Evolutionary conservation across 2,888 invertebrate species (phyloP), one percentile per base, ranked within the genome.

Genomic region (Spodoptera picta): DNA sequence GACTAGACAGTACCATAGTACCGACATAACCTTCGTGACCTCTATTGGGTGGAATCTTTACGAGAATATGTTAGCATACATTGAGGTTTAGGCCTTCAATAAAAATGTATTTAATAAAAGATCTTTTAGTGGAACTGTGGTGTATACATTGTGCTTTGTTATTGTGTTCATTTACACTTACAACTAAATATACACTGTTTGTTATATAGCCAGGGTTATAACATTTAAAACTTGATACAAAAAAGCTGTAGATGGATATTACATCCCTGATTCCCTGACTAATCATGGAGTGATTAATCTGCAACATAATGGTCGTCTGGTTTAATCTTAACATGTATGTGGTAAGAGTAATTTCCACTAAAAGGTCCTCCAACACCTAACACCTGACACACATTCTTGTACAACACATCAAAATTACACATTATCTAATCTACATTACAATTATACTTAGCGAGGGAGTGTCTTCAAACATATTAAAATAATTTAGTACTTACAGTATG

Each of bases 1-100:
- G 93, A 94, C 94, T 94, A 94, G 94, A 94, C 93, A 91, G 92
- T 93, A 92, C 92, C 89, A 85, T 86, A 89, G 92, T 90, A 90
- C 90, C 90, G 91, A 87, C 90, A 83, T 87, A 82, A 88, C 88
- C 87, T 86, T 85, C 81, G 77, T 85, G 87, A 86, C 88, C 87
- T 82, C 82, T 79, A 84, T 83, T 86, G 87, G 86, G 88, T 89
- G 86, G 86, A 87, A 86, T 88, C 79, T 83, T 86, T 83, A 83
- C 82, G 81, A 87, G 76, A 84, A 81, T 79, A 82, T 84, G 69
- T 80, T 81, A 83, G 62, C 73, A 75, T 81, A 76, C 71, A 81
- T 84, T 82, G 83, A 85, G 79, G 75, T 77, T 88, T 90, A 92
- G 90, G 90, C 90, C 91, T 84, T 86, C 80, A 80, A 84, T 80